phyloP scores from a whole-genome alignment of 2,888 invertebrate genomes.

The Plemyria rubiginata region DNA sequence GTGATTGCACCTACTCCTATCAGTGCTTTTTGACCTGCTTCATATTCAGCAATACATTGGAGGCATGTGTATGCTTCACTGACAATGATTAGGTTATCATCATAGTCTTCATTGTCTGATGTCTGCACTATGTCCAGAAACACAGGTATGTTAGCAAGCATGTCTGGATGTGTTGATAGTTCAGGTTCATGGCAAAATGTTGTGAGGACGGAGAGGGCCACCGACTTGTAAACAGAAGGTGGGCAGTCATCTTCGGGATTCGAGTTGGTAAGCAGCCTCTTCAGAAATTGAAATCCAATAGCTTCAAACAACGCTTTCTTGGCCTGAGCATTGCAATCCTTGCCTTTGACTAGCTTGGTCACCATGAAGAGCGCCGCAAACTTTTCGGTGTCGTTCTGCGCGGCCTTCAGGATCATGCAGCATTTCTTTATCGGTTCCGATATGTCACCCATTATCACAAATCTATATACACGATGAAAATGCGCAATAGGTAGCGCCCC shows the following conservation, averaged over 20 bases:
- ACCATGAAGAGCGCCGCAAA: constrained; percentile 97
- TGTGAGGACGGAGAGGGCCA: constrained; percentile 94
- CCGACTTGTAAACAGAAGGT: constrained; percentile 94
- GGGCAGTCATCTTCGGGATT: constrained; percentile 95
- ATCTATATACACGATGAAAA: constrained; percentile 70
- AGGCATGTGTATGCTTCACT: constrained; percentile 94
- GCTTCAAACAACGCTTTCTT: constrained; percentile 94
- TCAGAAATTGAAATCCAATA: constrained; percentile 94
- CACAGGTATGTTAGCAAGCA: constrained; percentile 92
- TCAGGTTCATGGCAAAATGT: constrained; percentile 93
- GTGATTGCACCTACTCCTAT: constrained; percentile 91
- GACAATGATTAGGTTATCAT: constrained; percentile 93
- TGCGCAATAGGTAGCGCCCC: constrained; percentile 76
- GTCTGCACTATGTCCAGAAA: constrained; percentile 93
- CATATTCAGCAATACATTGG: constrained; percentile 91
- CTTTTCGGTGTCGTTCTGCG: constrained; percentile 94
- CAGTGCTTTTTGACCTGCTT: constrained; percentile 91
- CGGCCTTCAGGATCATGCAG: constrained; percentile 90
- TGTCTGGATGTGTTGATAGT: constrained; percentile 92
- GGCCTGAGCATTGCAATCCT: constrained; percentile 91
- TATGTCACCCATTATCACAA: constrained; percentile 84
- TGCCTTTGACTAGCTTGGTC: constrained; percentile 93
- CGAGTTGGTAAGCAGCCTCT: constrained; percentile 90
- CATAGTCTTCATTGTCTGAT: constrained; percentile 93
- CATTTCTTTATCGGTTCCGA: constrained; percentile 94